These are phyloP conservation scores for Serranus cabrilla DNA, from an alignment of 2,797 vertebrate species.

Conservation along the genomic window DNA sequence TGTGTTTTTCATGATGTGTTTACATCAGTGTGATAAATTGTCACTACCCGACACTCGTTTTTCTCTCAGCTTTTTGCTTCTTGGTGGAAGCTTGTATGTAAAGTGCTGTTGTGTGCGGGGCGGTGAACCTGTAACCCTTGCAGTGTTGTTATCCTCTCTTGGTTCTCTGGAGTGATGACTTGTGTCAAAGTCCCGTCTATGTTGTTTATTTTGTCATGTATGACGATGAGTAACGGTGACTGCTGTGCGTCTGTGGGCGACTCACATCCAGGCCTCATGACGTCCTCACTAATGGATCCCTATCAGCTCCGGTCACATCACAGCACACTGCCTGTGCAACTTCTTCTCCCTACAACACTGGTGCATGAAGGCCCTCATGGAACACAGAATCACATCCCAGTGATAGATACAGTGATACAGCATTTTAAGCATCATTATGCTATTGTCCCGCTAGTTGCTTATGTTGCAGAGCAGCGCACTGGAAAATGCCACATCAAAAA, in stretches of 20 bases:
- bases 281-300: constrained; percentile 50
- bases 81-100: constrained; percentile 2
- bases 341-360: neutral
- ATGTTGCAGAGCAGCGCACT: too few species aligned
- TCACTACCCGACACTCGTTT: neutral
- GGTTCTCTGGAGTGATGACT: constrained; percentile 13
- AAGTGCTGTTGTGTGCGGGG: neutral
- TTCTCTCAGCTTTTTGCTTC: constrained; percentile 1
- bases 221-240: constrained; percentile 53
- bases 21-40: constrained; percentile 16
- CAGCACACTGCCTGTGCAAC: constrained; percentile 22
- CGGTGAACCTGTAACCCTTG: neutral
- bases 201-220: constrained; percentile 32
- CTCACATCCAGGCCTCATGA: constrained; percentile 41
- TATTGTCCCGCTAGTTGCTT: too few species aligned
- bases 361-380: neutral
- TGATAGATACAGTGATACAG: neutral
- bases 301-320: constrained; percentile 47
- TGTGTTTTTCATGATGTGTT: constrained; percentile 13
- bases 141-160: neutral
- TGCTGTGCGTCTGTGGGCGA: constrained; percentile 49
- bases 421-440: neutral
- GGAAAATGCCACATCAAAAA: too few species aligned
- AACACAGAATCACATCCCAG: neutral
- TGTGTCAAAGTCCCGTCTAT: constrained; percentile 20